Percentiles rank a stretch among this genome's conserved stretches.
Conservation (phyloP, 2,113 vertebrate species). For the Odobenus rosmarus region DNA sequence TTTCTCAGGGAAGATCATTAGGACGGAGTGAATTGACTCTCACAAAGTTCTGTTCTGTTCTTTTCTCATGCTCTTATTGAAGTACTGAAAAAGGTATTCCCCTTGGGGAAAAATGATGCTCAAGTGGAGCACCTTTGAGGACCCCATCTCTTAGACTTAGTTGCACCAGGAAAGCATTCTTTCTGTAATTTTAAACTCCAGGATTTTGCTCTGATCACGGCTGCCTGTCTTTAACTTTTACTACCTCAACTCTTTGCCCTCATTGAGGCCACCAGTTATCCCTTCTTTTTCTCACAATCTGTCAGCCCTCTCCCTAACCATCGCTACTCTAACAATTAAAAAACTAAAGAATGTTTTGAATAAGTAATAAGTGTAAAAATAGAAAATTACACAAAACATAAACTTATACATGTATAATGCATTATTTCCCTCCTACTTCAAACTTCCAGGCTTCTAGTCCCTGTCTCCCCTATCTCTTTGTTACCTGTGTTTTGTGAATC, state of each 20-base stretch:
- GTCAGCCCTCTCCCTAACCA: background rate
- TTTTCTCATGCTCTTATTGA: background rate
- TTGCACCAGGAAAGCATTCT: background rate
- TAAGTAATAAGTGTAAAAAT: conserved; percentile 45
- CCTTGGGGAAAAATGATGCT: background rate
- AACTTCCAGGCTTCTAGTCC: background rate
- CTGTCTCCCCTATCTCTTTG: background rate
- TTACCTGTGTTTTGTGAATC: background rate
- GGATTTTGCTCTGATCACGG: background rate
- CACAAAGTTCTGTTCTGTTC: conserved; percentile 15
- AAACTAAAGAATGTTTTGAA: conserved; percentile 15
- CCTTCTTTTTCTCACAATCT: background rate
- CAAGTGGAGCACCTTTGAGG: background rate
- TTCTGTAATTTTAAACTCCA: background rate
- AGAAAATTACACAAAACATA: conserved; percentile 7
- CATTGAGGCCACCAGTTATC: background rate
- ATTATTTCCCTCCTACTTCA: background rate
- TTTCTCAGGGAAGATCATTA: conserved; percentile 32
- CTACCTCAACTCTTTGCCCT: background rate
- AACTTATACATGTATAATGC: background rate
- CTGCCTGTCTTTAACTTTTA: background rate
- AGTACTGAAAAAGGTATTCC: background rate
- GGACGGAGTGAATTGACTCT: background rate
- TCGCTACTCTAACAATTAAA: conserved; percentile 10
- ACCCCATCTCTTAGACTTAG: background rate